Conservation (phyloP, 2,113 vertebrate genomes). For the Notiomystis cincta region DNA sequence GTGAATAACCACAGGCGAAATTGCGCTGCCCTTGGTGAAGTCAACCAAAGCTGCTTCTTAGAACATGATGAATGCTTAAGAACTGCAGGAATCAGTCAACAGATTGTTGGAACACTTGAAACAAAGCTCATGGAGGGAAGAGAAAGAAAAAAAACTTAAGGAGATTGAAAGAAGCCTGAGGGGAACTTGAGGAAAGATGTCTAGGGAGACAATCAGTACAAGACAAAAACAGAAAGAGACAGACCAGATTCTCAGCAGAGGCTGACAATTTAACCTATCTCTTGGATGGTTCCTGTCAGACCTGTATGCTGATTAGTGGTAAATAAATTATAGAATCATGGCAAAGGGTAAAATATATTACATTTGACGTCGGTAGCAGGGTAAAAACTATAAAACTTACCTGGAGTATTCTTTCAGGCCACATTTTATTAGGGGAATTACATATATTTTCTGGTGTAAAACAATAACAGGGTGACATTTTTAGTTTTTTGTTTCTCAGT, state of each 20-base stretch:
- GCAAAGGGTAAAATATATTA: not conserved
- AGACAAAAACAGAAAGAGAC: not conserved
- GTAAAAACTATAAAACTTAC: not conserved
- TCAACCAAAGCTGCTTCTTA: conserved; percentile 5
- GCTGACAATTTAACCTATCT: not conserved
- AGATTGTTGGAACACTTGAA: conserved; percentile 19
- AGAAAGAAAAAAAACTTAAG: not conserved
- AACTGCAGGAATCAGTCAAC: conserved; percentile 19
- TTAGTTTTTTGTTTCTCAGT: not conserved
- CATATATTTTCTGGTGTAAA: not conserved
- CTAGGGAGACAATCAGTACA: not conserved
- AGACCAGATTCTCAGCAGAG: not conserved
- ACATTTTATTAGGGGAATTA: not conserved
- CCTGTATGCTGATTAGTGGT: not conserved
- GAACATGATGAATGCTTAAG: conserved; percentile 36
- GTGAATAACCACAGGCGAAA: conserved; percentile 17
- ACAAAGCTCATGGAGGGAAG: conserved; percentile 11
- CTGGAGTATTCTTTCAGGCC: not conserved
- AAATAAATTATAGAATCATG: not conserved
- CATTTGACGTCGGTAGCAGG: not conserved
- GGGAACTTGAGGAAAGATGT: not conserved
- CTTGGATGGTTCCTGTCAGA: not conserved
- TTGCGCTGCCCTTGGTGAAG: conserved; percentile 19
- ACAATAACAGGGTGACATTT: not conserved
- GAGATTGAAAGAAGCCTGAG: not conserved